phyloP scores from a whole-genome alignment of 2,888 invertebrate genomes.

The Drosophila anceps region DNA sequence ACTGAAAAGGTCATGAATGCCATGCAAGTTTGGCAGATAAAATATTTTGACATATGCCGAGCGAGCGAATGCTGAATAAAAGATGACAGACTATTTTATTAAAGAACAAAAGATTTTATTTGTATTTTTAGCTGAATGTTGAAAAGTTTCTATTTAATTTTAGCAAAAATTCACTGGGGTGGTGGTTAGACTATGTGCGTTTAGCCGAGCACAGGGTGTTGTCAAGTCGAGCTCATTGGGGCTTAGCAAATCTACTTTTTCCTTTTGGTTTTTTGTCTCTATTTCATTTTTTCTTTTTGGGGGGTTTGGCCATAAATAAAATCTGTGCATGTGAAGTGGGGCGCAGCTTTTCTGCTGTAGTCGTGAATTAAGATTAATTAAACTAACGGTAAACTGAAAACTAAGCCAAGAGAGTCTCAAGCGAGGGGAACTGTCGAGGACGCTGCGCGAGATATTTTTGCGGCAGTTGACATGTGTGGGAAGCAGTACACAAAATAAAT shows the following conservation, averaged over 20 bases:
- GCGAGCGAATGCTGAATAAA: not conserved
- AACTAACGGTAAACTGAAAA: conserved; percentile 76
- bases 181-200: not conserved
- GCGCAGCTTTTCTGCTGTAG: conserved; percentile 68
- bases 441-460: conserved; percentile 49
- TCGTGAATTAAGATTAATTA: conserved; percentile 81
- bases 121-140: not conserved
- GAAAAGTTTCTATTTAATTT: not conserved
- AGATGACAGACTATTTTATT: not conserved
- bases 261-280: not conserved
- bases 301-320: conserved; percentile 71
- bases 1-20: conserved; percentile 5
- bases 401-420: conserved; percentile 40
- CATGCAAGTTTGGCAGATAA: not conserved
- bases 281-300: too few relatives aligned
- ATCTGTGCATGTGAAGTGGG: conserved; percentile 77
- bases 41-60: conserved; percentile 2
- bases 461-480: conserved; percentile 67
- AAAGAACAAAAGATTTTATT: not conserved
- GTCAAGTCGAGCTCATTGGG: not conserved
- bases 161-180: not conserved
- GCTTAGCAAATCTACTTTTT: not conserved
- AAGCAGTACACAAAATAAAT: conserved; percentile 74
- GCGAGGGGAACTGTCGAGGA: not conserved
- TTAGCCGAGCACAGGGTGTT: conserved; percentile 7